Percentiles rank a stretch among this genome's conserved stretches.
phyloP scores from a whole-genome alignment of 2,888 invertebrate species.

The Ditula angustiorana region DNA sequence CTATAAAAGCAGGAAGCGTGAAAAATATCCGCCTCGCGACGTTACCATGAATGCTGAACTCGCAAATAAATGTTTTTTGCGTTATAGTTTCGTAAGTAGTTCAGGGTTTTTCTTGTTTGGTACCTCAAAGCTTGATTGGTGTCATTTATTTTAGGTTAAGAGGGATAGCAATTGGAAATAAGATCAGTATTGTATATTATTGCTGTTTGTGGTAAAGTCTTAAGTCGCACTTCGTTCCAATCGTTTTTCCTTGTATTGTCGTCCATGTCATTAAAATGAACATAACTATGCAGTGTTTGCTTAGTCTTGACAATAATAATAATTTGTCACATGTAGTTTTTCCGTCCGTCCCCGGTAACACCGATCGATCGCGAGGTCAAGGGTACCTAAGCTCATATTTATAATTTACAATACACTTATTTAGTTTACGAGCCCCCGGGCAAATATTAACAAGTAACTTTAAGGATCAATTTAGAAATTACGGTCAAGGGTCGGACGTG shows the following conservation, averaged over 20 bases:
- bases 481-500: neutral
- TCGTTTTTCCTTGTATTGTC: no score
- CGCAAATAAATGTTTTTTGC: neutral
- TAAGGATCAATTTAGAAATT: neutral
- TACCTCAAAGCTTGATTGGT: no score
- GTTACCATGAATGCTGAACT: constrained; percentile 6
- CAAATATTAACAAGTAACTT: constrained; percentile 10
- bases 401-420: neutral
- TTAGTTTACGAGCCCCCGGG: constrained; percentile 3
- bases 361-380: neutral
- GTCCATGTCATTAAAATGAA: no score
- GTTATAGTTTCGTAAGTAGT: neutral
- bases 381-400: neutral
- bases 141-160: no score
- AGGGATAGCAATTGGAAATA: no score
- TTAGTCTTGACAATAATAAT: no score
- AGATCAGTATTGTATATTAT: no score
- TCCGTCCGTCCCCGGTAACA: neutral
- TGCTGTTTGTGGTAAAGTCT: no score
- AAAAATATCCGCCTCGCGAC: constrained; percentile 19
- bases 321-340: neutral
- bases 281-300: no score
- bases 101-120: no score
- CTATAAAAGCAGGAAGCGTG: constrained; percentile 31
- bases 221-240: no score